Percentiles rank a stretch among this genome's conserved stretches.
Evolutionary conservation across 2,888 invertebrate species (phyloP).

Genomic region (Cryptus viduatorius): DNA sequence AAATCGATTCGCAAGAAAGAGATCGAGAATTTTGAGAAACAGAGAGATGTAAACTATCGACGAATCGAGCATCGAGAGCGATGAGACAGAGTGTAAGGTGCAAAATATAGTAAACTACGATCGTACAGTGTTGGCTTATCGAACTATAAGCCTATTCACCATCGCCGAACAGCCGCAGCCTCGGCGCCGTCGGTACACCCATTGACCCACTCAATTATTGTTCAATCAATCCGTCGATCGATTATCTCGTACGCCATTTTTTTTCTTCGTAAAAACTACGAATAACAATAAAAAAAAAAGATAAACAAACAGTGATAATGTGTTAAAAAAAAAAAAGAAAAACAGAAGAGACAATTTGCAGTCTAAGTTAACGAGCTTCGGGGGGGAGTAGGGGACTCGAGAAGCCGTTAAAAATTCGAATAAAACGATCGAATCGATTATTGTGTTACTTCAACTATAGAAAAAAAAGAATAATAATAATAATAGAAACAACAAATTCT

Average conservation of each 20-base stretch:
- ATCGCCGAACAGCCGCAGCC: conserved; percentile 70
- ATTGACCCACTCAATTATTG: conserved; percentile 42
- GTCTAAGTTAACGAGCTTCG: conserved; percentile 32
- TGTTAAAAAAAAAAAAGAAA: conserved; percentile 30
- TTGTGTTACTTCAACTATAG: conserved; percentile 18
- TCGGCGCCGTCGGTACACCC: conserved; percentile 63
- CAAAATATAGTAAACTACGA: conserved; percentile 83
- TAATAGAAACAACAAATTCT: conserved; percentile 28
- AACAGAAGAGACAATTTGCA: conserved; percentile 27
- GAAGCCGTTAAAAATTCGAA: conserved; percentile 14
- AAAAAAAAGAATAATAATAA: conserved; percentile 30
- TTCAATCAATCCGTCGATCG: conserved; percentile 32
- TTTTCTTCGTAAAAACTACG: conserved; percentile 50
- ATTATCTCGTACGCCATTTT: conserved; percentile 55
- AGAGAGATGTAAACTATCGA: conserved; percentile 52
- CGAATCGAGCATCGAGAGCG: conserved; percentile 66
- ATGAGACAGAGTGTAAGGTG: conserved; percentile 80
- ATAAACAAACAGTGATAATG: conserved; percentile 12
- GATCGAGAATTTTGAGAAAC: conserved; percentile 28
- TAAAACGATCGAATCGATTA: conserved; percentile 39
- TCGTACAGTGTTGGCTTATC: conserved; percentile 79
- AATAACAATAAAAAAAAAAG: conserved; percentile 46
- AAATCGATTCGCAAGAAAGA: neutral
- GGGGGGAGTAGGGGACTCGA: neutral
- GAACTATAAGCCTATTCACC: conserved; percentile 76